Conservation (phyloP, 2,113 vertebrate species). For the Chloropsis cyanopogon region DNA sequence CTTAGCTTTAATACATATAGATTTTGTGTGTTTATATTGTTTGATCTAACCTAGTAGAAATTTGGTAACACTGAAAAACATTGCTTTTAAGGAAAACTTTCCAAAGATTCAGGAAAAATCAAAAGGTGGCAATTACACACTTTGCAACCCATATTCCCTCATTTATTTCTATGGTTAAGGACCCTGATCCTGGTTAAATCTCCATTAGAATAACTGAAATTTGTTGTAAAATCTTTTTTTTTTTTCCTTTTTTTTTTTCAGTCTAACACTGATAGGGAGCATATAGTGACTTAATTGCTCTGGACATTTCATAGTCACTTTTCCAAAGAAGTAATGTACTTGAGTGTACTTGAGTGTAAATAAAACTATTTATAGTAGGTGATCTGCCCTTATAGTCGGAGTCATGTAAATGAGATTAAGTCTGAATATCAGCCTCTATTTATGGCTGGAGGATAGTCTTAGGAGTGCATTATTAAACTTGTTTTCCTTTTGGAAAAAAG, state of each 20-base stretch:
- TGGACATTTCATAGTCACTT: not conserved
- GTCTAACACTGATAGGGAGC: not conserved
- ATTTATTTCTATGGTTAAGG: not conserved
- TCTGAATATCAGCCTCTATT: not conserved
- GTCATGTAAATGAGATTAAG: not conserved
- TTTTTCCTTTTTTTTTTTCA: not conserved
- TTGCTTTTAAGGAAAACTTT: not conserved
- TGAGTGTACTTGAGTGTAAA: not conserved
- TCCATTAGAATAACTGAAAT: not conserved
- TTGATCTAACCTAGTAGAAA: not conserved
- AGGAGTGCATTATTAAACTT: not conserved
- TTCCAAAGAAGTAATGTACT: not conserved
- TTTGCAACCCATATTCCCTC: not conserved
- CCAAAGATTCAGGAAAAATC: not conserved
- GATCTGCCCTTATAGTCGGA: not conserved
- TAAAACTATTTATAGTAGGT: not conserved
- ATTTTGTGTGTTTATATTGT: not conserved
- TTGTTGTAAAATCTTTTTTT: not conserved
- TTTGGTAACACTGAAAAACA: not conserved
- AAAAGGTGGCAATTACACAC: not conserved
- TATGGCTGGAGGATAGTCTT: not conserved
- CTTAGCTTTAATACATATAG: not conserved
- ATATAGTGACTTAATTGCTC: not conserved
- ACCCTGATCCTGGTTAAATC: not conserved
- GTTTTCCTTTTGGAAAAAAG: not conserved